phyloP scores from a whole-genome alignment of 2,113 vertebrate genomes.

The Apistogramma diplotaenia region DNA sequence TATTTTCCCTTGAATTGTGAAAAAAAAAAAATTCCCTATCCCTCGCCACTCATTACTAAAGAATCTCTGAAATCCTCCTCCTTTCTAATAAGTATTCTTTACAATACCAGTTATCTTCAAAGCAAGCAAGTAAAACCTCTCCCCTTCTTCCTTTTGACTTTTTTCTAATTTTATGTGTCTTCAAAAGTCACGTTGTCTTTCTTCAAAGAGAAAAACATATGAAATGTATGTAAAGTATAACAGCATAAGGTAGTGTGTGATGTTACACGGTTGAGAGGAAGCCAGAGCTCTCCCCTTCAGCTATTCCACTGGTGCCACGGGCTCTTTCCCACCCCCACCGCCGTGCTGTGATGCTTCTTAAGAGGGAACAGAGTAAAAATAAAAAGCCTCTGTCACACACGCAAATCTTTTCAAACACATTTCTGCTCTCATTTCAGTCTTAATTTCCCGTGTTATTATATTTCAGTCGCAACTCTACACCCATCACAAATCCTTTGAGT shows the following conservation, averaged over 20 bases:
- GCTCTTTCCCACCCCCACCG: slow-evolving; percentile 7
- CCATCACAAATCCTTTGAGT: slow-evolving; percentile 12
- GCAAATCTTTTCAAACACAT: slow-evolving; percentile 21
- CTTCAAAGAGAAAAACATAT: not conserved
- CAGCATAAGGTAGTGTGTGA: slow-evolving; percentile 6
- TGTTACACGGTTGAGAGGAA: slow-evolving; percentile 27
- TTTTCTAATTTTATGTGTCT: not conserved
- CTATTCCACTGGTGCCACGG: slow-evolving; percentile 20
- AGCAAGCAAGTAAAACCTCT: slow-evolving; percentile 10
- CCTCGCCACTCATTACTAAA: not conserved
- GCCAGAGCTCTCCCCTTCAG: slow-evolving; percentile 18
- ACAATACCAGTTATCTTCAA: slow-evolving; percentile 8
- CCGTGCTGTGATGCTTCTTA: slow-evolving; percentile 10
- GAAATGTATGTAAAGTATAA: slow-evolving; percentile 23
- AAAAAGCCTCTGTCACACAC: not conserved
- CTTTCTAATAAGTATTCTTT: slow-evolving; percentile 15
- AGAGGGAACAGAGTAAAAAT: slow-evolving; percentile 24
- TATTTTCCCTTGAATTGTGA: not conserved
- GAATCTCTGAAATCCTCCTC: not conserved
- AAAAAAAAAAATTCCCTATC: slow-evolving; percentile 6
- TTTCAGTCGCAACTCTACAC: not conserved
- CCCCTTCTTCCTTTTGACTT: not conserved
- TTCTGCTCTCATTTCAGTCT: slow-evolving; percentile 13
- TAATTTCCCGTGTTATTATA: slow-evolving; percentile 22
- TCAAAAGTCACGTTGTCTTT: slow-evolving; percentile 3